Percentiles rank a stretch among this genome's conserved stretches.
Conservation (phyloP, 2,113 vertebrate species). For the Aspidoscelis tigris region DNA sequence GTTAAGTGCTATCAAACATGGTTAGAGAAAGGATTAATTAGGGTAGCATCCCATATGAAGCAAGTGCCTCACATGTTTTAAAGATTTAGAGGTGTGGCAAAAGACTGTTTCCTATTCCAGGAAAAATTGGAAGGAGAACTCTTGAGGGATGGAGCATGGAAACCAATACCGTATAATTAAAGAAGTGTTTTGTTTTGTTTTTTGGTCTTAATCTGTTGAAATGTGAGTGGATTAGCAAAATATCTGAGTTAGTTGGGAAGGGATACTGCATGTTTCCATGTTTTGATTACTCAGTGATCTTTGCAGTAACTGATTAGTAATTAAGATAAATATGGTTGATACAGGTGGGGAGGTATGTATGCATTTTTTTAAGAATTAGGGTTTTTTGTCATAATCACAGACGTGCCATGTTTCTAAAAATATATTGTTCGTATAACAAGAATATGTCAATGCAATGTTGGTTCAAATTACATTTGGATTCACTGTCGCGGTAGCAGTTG, state of each 20-base stretch:
- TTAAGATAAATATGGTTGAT: constrained; percentile 9
- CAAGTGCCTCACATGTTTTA: too few species aligned
- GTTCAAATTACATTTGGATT: constrained; percentile 12
- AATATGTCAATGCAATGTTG: constrained; percentile 31
- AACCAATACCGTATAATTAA: not conserved
- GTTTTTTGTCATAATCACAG: not conserved
- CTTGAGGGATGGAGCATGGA: not conserved
- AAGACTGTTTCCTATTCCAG: too few species aligned
- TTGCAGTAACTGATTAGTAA: not conserved
- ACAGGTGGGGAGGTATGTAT: not conserved
- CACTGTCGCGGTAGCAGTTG: constrained; percentile 11
- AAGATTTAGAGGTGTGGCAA: not conserved
- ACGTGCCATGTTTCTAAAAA: not conserved
- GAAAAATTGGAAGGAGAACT: not conserved
- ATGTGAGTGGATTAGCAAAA: not conserved
- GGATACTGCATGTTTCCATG: not conserved
- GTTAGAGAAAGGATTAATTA: not conserved
- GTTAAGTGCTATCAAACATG: too few species aligned
- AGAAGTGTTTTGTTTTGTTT: not conserved
- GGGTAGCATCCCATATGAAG: too few species aligned
- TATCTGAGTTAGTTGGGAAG: not conserved
- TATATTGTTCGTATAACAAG: constrained; percentile 35
- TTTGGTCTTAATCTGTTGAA: not conserved
- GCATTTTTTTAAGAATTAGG: not conserved
- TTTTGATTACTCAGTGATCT: not conserved